Base-by-base conservation (phyloP, 2,888 invertebrate species). In the Ectropis crepuscularia region DNA sequence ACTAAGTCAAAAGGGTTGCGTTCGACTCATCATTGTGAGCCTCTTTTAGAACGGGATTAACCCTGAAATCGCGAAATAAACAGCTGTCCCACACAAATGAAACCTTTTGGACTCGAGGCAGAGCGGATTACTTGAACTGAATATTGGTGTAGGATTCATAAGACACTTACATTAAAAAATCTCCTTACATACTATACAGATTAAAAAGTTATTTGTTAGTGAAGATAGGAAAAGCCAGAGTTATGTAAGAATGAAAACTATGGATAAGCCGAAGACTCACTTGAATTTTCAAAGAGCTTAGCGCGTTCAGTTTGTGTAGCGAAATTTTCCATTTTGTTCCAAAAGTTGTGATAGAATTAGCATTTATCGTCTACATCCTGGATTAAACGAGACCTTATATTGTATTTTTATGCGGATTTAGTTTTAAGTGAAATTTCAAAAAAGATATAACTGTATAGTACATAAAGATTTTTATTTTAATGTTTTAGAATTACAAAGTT, bases 291-390 rank as follows among this genome's bases (percentile, higher is more conserved):
- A 65, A 67, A 75, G 77, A 78, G 75, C 79, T 81, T 81, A 74
- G 72, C 76, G 72, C 76, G 69, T 65, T 71, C 72, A 62, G 70
- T 65, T 73, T 69, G 74, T 74, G 75, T 80, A 71, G 72, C 70
- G 77, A 80, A 81, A 84, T 86, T 87, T 85, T 82, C 78, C 79
- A 77, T 81, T 83, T 67, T 80, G 76, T 79, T 78, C 68, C 75
- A 70, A 81, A 89, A 87, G 78, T 88, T 87, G 67, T 70, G 65
- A 74, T 79, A 74, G 73, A 85, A 88, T 89, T 88, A 86, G 82
- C 89, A 88, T 89, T 88, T 87, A 84, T 88, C 78, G 83, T 76
- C 79, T 82, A 81, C 82, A 79, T 79, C 80, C 78, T 75, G 81
- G 81, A 85, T 84, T 83, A 85, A 85, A 78, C 70, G 73, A 74